Base-by-base conservation (phyloP, 2,797 vertebrate species). In the Mallotus villosus region DNA sequence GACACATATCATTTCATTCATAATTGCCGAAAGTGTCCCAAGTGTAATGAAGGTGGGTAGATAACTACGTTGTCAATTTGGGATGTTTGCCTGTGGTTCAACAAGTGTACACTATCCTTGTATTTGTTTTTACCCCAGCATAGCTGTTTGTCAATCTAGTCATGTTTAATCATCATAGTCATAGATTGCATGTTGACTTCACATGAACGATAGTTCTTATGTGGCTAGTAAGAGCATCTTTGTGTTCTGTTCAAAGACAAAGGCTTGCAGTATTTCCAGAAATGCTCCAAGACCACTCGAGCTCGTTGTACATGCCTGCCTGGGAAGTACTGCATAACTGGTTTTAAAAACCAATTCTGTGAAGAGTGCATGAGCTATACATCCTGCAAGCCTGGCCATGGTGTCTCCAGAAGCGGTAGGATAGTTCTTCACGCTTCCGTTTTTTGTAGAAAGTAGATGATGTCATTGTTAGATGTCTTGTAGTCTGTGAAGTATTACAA, bases 1-100 rank as follows among this genome's bases (percentile, higher is more conserved):
- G 82, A 85, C 0, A 12, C 0, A 0, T 74, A 70, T 69, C 90
- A 88, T 81, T 91, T 71, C 69, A 19, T 17, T 27, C 0, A 0
- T 2, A 92, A 92, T 60, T 94, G 93, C 74, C 62, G 79, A n/a
- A 0, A n/a, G 12, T 94, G 93, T 70, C 0, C 0, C 0, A 71
- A 0, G 32, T 94, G 93, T 81, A 74, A 5, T 82, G 0, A 0
- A 22, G 1, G 93, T 94, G 49, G 76, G 89, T 84, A 25, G 21
- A 29, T 68, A 12, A 17, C 34, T 4, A 16, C 24, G 7, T 41
- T 46, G 6, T 63, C 19, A 19, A 6, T 34, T 6, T 53, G 9
- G 11, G n/a, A 17, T 53, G 41, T 17, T 55, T 46, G 41, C 4
- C 6, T 55, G 2, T 55, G 4, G 19, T 55, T 55, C 12, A 51